Evolutionary conservation across 2,888 invertebrate species (phyloP), one percentile per base, ranked within the genome.

Genomic region (Hyppa rectilinea): DNA sequence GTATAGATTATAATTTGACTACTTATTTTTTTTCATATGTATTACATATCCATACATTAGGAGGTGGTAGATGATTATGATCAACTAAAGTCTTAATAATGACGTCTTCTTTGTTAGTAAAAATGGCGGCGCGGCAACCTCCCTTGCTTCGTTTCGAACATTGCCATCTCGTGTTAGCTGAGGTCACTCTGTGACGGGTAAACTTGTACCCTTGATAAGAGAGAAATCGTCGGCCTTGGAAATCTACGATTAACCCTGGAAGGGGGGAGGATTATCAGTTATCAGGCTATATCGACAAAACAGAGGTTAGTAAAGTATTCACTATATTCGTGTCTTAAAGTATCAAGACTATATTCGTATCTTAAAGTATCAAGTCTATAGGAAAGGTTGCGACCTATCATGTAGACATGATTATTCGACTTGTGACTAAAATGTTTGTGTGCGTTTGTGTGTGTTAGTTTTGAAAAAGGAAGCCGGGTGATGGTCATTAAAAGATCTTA

Each of bases 51-150:
- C 59, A 59, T 29, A 45, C 45, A 14, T 29, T n/a, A n/a, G 0
- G 10, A 6, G 52, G 52, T 59, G 49, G 40, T 2, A 17, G 49
- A 17, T 73, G 69, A 50, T 76, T 68, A 50, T 76, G 77, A 2
- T 0, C 20, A 20, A 53, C 49, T 29, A 59, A 64, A 6, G 9
- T 53, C n/a, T 58, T 85, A 71, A 63, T 74, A 14, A 83, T 36
- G 1, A 80, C 65, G 50, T 82, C 71, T 0, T 73, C 63, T 0
- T 74, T 14, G 0, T 85, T 88, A 62, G 80, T 85, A 2, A 47
- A 63, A 1, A 87, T 36, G 4, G 78, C 78, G 4, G 78, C 79
- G 2, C 29, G 45, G 34, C 78, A 78, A 2, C 60, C 40, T 9
- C 50, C 52, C 4, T 55, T 71, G 4, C 58, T 71, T 7, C 52